Base-by-base conservation (phyloP, 2,113 vertebrate species). In the Tamias sibiricus region DNA sequence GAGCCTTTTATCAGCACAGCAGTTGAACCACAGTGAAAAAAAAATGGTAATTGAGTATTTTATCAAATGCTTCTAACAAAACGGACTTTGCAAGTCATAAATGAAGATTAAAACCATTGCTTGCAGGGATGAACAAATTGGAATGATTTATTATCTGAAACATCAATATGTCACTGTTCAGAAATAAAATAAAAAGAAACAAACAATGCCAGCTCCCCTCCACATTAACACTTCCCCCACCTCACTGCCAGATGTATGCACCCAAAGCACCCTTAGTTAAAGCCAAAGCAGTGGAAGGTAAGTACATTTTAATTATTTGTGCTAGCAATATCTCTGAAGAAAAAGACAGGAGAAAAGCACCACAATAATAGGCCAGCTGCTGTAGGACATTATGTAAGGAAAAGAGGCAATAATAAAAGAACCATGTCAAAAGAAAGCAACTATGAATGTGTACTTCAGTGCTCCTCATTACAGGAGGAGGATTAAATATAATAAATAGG, bases 51-150 rank as follows among this genome's bases (percentile, higher is more conserved):
- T 99, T 99, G 98, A 99, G 98, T 98, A 98, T 99, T 99, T 99
- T 99, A 99, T 99, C 99, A 98, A 98, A 99, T 54, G 97, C 98
- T 98, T 98, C 98, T 98, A 98, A 98, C 98, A 98, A 98, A 99
- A 99, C 89, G 97, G 98, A 99, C 98, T 98, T 98, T 99, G 98
- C 97, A 97, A 99, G 98, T 98, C 97, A 64, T 98, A 99, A 99
- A 99, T 99, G 98, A 99, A 99, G 99, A 99, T 99, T 99, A 99
- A 99, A 99, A 98, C 98, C 98, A 97, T 98, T 98, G 99, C 99
- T 99, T 98, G 98, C 98, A 98, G 98, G 97, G 98, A 98, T 97
- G 98, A 98, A 99, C 98, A 99, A 99, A 99, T 99, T 99, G 98
- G 98, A 98, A 98, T 99, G 98, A 99, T 99, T 99, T 99, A 99